Conservation (phyloP, 2,888 invertebrate species). For the Deilephila elpenor region DNA sequence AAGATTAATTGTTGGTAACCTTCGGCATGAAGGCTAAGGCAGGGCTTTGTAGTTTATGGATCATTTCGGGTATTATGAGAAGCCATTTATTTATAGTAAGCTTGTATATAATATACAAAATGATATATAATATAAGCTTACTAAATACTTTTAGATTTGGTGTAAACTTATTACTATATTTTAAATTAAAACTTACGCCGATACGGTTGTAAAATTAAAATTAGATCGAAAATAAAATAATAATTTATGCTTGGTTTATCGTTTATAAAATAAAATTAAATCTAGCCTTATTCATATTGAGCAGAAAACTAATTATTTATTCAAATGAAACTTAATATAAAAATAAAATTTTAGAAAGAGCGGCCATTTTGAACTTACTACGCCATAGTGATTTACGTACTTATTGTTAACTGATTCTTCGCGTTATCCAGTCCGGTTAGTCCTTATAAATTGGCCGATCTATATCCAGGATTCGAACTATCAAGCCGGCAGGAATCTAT, state of each 20-base stretch:
- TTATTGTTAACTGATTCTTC: neutral
- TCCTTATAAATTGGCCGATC: constrained; percentile 8
- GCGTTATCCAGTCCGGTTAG: neutral
- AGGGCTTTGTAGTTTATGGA: neutral
- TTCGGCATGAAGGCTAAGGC: neutral
- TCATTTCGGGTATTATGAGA: neutral
- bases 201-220: no score
- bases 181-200: no score
- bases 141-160: neutral
- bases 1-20: constrained; percentile 4
- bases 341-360: no score
- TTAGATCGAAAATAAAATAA: no score
- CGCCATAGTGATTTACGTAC: neutral
- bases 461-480: constrained; percentile 12
- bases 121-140: neutral
- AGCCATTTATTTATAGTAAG: neutral
- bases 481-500: constrained; percentile 39
- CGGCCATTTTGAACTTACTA: neutral
- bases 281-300: no score
- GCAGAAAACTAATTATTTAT: no score
- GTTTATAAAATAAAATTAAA: no score
- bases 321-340: no score
- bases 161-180: no score
- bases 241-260: no score
- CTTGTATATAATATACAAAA: neutral